Conservation (phyloP, 1,140 invertebrate genomes). For the Diplogasteroides magnus region DNA sequence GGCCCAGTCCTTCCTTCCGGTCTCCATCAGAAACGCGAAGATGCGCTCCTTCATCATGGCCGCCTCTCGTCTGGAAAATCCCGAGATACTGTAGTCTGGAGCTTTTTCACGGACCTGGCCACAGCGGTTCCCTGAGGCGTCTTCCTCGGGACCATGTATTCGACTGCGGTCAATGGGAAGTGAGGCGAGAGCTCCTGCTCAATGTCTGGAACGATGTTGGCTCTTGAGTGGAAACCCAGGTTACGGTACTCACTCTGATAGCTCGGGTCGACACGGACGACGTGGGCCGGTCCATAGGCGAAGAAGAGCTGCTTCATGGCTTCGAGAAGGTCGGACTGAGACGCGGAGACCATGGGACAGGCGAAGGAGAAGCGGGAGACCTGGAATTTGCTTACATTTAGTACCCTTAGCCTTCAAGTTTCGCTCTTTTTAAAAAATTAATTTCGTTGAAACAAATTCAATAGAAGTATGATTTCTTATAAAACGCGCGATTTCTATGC, state of each 20-base stretch:
- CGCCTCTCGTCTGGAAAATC: slow-evolving; percentile 2
- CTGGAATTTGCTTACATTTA: too few species aligned
- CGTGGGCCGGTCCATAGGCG: background rate
- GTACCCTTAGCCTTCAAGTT: too few species aligned
- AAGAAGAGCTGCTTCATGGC: background rate
- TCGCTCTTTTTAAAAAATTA: too few species aligned
- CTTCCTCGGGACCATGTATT: background rate
- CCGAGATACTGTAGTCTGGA: too few species aligned
- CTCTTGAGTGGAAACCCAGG: background rate
- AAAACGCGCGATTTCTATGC: too few species aligned
- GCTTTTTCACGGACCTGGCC: background rate
- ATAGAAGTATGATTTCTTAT: too few species aligned
- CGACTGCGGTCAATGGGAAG: background rate
- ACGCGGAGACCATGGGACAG: background rate
- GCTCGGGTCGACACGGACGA: background rate
- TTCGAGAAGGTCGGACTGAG: background rate
- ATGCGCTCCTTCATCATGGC: slow-evolving; percentile 4
- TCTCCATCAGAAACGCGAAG: slow-evolving; percentile 10
- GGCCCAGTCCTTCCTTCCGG: background rate
- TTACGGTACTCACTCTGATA: background rate
- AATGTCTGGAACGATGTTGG: background rate
- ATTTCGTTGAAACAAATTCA: too few species aligned
- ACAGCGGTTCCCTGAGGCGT: background rate
- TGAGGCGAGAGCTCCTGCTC: background rate
- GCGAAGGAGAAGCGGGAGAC: background rate